Base-by-base conservation (phyloP, 2,797 vertebrate genomes). In the Bradypus variegatus region DNA sequence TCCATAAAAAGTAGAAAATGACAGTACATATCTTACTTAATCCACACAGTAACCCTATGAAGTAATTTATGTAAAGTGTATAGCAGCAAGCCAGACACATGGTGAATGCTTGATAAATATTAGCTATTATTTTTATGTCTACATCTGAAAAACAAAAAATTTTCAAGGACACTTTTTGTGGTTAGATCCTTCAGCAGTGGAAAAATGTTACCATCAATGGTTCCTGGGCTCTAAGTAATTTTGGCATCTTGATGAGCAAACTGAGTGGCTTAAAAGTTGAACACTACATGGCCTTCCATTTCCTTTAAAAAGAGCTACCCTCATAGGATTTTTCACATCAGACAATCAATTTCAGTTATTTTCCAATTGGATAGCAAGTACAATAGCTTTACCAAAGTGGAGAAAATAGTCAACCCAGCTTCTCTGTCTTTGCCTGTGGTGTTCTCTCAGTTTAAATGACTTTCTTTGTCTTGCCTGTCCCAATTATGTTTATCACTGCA, bases 221-320 rank as follows among this genome's bases (percentile, higher is more conserved):
- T 91, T 16, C 14, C 64, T 89, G 73, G 50, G 31, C 19, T 85
- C 36, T 55, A 80, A 88, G 33, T 86, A 82, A 86, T 64, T 95
- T 58, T 79, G 62, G 80, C 83, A 67, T 88, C 41, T n/a, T 92
- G 65, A 65, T 78, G 85, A 94, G 65, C 36, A 70, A 85, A 92
- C 3, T 16, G 65, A 76, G 19, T 33, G 87, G 29, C 90, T 94
- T 85, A 76, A 92, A 87, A 92, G 60, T 78, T 85, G 89, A 75
- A 78, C 6, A 38, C 33, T 53, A 65, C 14, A 84, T 41, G 60
- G 15, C 8, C 31, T 83, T 92, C 69, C 78, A 14, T 73, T 78
- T 85, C 45, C 45, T 86, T 65, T 82, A 91, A 73, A 81, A 90
- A 76, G 58, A 82, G 3, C 29, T 33, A 14, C n/a, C 25, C 15